Evolutionary conservation across 2,888 invertebrate genomes (phyloP), one percentile per base, ranked within the genome.

Genomic region (Agrotis puta): DNA sequence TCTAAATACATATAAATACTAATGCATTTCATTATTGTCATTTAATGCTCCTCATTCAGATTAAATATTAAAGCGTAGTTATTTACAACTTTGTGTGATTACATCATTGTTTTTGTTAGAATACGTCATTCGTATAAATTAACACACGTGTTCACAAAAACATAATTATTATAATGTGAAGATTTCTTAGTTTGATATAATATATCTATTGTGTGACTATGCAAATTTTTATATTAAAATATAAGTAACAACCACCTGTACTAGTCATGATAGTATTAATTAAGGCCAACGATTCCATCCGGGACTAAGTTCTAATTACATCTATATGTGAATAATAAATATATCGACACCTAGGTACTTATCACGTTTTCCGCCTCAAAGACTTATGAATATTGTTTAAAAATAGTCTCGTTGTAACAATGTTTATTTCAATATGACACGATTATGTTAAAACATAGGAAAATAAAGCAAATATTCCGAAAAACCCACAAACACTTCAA

Each of bases 331-430:
- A 76, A 81, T 80, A 77, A 84, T 48, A 79, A 81, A 77, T 76
- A 54, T 81, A 78, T 77, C 71, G 54, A 72, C 84, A 84, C 84
- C 61, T 81, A 81, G 73, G 70, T 85, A 80, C 57, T 75, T 70
- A 77, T 67, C 83, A 83, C 77, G 77, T 88, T 87, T 85, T 87
- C 86, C 86, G 86, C 88, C 80, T 87, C 74, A 67, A 77, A 48
- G 43, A 85, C 78, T 79, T 84, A 81, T 81, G 79, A 81, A 79
- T 65, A 79, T 81, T 70, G 57, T 74, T 85, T 70, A 64, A 72
- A 72, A 74, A 65, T 82, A 75, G 64, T 79, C 58, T 64, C 57
- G 57, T 70, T 62, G 61, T 58, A 74, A 64, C 71, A 67, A 22
- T 48, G 61, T 66, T 68, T 74, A 64, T 70, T 73, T 74, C 51